Conservation (phyloP, 2,888 invertebrate species). For the Temnothorax unifasciatus region DNA sequence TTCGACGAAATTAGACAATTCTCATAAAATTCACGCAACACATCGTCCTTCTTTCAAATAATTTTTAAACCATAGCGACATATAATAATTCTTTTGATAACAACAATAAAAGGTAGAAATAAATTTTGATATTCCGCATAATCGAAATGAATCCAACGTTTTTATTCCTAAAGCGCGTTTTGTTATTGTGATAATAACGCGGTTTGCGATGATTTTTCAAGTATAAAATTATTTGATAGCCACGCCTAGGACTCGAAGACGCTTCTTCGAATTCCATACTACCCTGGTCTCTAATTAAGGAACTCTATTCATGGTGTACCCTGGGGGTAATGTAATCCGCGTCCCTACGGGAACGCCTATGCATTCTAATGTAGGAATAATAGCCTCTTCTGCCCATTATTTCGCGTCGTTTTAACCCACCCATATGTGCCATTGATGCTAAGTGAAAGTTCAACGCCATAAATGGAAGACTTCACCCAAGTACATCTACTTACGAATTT, state of each 20-base stretch:
- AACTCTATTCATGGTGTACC: constrained; percentile 77
- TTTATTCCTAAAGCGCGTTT: background rate
- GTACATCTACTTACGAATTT: constrained; percentile 61
- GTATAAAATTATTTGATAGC: constrained; percentile 46
- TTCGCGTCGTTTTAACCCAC: constrained; percentile 9
- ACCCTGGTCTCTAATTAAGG: constrained; percentile 81
- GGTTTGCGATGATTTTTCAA: background rate
- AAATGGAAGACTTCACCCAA: background rate
- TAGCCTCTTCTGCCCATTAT: constrained; percentile 42
- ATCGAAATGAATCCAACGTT: background rate
- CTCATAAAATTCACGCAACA: background rate
- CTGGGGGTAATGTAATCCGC: constrained; percentile 57
- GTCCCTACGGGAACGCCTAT: constrained; percentile 61
- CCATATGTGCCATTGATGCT: background rate
- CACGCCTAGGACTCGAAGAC: constrained; percentile 67
- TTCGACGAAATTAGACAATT: background rate
- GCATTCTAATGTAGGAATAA: constrained; percentile 72
- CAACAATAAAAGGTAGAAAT: background rate
- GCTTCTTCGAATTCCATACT: constrained; percentile 74
- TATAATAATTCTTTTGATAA: background rate
- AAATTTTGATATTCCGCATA: background rate
- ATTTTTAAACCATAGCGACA: background rate
- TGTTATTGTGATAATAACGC: background rate
- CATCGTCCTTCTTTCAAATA: background rate
- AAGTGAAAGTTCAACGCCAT: background rate